Percentiles rank a stretch among this genome's conserved stretches.
phyloP scores from a whole-genome alignment of 2,113 vertebrate genomes.

The Lates calcarifer region DNA sequence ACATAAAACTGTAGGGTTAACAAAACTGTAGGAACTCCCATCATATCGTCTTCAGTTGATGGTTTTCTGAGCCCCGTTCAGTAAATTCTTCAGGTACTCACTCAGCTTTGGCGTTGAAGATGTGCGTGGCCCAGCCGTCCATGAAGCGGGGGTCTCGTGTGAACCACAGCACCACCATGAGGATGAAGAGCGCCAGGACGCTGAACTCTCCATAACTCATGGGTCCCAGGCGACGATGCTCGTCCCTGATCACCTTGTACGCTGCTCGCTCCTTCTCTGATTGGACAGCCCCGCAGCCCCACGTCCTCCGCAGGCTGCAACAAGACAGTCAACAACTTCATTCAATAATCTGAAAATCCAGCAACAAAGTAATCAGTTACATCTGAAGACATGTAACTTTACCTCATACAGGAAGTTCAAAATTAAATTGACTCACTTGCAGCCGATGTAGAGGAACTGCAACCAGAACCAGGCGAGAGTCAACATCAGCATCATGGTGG shows the following conservation, averaged over 20 bases:
- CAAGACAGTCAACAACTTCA: no score
- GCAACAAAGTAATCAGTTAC: no score
- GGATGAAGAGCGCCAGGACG: conserved; percentile 88
- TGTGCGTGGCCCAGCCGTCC: conserved; percentile 88
- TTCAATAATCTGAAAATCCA: no score
- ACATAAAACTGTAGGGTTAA: no score
- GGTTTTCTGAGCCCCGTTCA: no score
- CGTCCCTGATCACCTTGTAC: conserved; percentile 83
- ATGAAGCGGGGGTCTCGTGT: conserved; percentile 92
- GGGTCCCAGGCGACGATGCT: conserved; percentile 87
- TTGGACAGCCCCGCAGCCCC: conserved; percentile 82
- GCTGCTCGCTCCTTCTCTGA: conserved; percentile 83
- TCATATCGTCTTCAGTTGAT: no score
- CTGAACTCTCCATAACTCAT: conserved; percentile 89
- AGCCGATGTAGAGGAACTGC: conserved; percentile 87
- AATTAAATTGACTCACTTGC: conserved; percentile 85
- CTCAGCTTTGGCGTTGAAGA: conserved; percentile 89
- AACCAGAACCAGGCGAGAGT: conserved; percentile 93
- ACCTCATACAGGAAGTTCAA: not conserved
- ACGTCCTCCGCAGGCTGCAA: conserved; percentile 86
- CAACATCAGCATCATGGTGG: conserved; percentile 94
- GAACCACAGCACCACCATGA: conserved; percentile 94
- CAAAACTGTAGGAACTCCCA: no score
- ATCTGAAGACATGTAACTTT: no score
- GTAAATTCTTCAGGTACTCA: conserved; percentile 76